A percentile compares a stretch with the other conserved stretches of the same genome.
Conservation (phyloP, 2,888 invertebrate genomes). For the Alitta virens region DNA sequence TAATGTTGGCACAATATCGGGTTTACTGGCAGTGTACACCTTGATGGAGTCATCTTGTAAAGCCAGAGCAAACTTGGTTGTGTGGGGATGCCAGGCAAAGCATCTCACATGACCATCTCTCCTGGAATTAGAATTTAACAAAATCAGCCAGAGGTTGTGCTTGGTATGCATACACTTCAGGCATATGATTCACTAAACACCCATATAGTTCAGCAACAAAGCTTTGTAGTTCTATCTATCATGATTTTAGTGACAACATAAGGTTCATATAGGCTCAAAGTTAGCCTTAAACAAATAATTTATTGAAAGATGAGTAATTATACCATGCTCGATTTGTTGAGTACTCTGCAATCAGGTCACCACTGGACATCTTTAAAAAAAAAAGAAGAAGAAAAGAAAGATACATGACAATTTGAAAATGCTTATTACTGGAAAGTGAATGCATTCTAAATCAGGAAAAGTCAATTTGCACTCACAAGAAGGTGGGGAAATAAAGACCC, state of each 20-base stretch:
- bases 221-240: no score
- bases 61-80: constrained; percentile 80
- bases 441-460: not conserved
- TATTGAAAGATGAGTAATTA: constrained; percentile 18
- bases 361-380: constrained; percentile 45
- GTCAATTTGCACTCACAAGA: constrained; percentile 36
- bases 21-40: constrained; percentile 62
- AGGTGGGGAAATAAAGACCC: constrained; percentile 46
- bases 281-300: not conserved
- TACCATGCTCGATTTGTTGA: constrained; percentile 42
- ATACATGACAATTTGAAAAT: no score
- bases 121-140: constrained; percentile 32
- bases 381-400: no score
- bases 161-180: no score
- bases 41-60: constrained; percentile 82
- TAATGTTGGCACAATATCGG: constrained; percentile 67
- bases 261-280: not conserved
- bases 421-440: no score
- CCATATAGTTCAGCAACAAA: no score
- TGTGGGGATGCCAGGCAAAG: constrained; percentile 85
- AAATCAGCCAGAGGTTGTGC: no score
- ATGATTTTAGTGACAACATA: no score
- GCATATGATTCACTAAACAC: no score
- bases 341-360: constrained; percentile 46
- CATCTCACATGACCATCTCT: constrained; percentile 66